Evolutionary conservation across 2,888 invertebrate genomes (phyloP), one percentile per base, ranked within the genome.

Genomic region (Hoplodrina ambigua): DNA sequence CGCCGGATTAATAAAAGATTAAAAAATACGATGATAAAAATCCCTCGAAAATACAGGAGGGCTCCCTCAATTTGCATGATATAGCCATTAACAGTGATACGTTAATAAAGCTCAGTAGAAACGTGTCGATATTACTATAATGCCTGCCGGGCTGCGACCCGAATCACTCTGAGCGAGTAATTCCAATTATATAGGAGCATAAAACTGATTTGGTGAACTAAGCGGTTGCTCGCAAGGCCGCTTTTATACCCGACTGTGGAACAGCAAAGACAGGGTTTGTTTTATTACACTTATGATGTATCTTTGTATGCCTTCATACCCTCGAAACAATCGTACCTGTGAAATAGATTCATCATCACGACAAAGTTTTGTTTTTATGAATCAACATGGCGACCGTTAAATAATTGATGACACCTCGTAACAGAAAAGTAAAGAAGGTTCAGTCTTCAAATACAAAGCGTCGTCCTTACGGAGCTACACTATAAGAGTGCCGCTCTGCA

Each of bases 161-260:
- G 69, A 69, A 70, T 68, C 74, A 59, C 54, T 68, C 30, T 53
- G 64, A 72, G 74, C 73, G 58, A 72, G 60, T 58, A 68, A 70
- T 77, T 68, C 54, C 58, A 74, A 77, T 71, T 58, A 69, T 57
- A 53, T 61, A 53, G 54, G 17, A 65, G 46, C 53, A 76, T 64
- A 33, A 33, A 33, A 60, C 57, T 75, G 8, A 52, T 25, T 60
- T 41, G n/a, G 11, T 20, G n/a, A 2, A 60, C 30, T 4, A 46
- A 46, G 46, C 6, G 17, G 10, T 17, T 46, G 5, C 41, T 17
- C 17, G 44, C 44, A 44, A 0, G 25, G 25, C 25, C 25, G 44
- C 13, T 44, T 15, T 15, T 4, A 2, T 2, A 10, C 1, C 10
- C 15, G 4, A 44, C 44, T 44, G 15, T 1, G 44, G 11, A 15